Evolutionary conservation across 2,888 invertebrate genomes (phyloP), one percentile per base, ranked within the genome.

Genomic region (Apamea sordens): DNA sequence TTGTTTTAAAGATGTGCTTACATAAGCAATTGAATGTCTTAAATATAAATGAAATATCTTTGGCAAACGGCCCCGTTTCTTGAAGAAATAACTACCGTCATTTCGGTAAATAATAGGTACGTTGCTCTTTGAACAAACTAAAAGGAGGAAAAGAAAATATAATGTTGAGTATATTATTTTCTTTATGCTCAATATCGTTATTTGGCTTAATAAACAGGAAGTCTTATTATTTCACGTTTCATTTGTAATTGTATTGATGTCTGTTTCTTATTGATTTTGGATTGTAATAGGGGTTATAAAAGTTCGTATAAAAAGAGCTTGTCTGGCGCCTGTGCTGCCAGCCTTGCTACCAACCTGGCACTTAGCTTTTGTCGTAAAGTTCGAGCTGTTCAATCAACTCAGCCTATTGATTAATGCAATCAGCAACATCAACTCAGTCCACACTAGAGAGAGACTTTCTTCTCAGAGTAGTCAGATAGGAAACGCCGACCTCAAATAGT

Each of bases 11-110:
- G 56, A 83, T 61, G 53, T 76, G 72, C 76, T 83, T 73, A 61
- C 56, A 50, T 77, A 76, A 85, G 73, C 82, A 84, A 85, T 67
- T 78, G 68, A 75, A 80, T 36, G 59, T 3, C 41, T 64, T 63
- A 82, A 85, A 82, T 77, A 84, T 67, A 67, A 82, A 56, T 73
- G 76, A 73, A 81, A 85, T 73, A 82, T 74, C 72, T 76, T 83
- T 86, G 82, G 59, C 82, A 63, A 85, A 81, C 32, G 41, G 7
- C 2, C 18, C 61, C 67, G 5, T 77, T 81, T 67, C 28, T 73
- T 36, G 36, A 81, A 59, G 77, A 73, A 81, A 85, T 77, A 77
- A 67, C 82, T 73, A 59, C 73, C 24, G 10, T 71, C 28, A 77
- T 84, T 86, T 77, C 61, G n/a, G 77, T 77, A 80, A 83, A 74